Evolutionary conservation across 2,888 invertebrate species (phyloP).

Genomic region (Drosophila meridiana): DNA sequence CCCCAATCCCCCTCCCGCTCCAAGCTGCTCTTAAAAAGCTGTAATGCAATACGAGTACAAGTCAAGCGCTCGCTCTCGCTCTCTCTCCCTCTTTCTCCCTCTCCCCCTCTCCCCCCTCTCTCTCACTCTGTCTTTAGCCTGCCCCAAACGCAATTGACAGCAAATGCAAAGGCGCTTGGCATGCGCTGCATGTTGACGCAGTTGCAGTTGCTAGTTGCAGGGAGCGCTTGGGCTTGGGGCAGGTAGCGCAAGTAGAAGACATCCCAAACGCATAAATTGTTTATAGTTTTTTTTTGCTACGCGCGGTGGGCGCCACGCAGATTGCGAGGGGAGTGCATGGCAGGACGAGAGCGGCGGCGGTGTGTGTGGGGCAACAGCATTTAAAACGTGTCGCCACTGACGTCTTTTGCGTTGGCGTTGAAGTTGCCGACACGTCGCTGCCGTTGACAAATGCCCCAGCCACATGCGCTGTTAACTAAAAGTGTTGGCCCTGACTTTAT

Average conservation of each 20-base stretch:
- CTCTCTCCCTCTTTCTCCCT: not conserved
- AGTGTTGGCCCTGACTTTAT: conserved; percentile 63
- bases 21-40: conserved; percentile 27
- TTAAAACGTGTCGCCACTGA: conserved; percentile 55
- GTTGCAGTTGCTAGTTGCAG: not conserved
- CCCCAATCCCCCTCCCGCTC: not conserved
- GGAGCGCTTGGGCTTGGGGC: not conserved
- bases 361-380: conserved; percentile 31
- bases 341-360: not conserved
- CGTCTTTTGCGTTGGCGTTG: conserved; percentile 68
- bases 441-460: conserved; percentile 74
- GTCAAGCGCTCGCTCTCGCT: conserved; percentile 1
- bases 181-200: conserved; percentile 65
- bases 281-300: conserved; percentile 64
- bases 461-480: conserved; percentile 75
- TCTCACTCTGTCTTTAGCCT: conserved; percentile 1
- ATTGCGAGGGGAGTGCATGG: conserved; percentile 2
- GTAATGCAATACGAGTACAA: conserved; percentile 60
- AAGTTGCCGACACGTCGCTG: conserved; percentile 73
- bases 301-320: conserved; percentile 42
- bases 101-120: not conserved
- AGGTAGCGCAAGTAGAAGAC: conserved; percentile 48
- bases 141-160: conserved; percentile 65
- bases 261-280: conserved; percentile 78
- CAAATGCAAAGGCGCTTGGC: conserved; percentile 76